A percentile compares a stretch with the other conserved stretches of the same genome.
Evolutionary conservation across 2,888 invertebrate species (phyloP).

Genomic region (Polietes domitor): DNA sequence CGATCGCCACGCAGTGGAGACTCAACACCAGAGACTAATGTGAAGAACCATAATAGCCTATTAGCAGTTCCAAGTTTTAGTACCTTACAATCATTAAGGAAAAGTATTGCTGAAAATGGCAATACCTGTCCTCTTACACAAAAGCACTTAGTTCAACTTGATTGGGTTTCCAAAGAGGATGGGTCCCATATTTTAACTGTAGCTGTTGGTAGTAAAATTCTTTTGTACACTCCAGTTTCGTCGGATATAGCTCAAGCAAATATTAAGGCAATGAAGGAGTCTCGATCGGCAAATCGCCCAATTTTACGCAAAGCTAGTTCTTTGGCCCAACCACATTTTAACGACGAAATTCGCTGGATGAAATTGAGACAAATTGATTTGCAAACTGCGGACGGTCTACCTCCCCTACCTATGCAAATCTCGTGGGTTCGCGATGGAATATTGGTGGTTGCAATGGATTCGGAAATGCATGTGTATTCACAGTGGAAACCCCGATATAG

Average conservation of each 20-base stretch:
- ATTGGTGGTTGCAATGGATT: constrained; percentile 99
- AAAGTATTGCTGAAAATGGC: constrained; percentile 94
- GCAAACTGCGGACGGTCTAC: constrained; percentile 96
- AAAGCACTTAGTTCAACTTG: constrained; percentile 96
- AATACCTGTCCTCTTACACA: constrained; percentile 95
- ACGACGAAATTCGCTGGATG: constrained; percentile 98
- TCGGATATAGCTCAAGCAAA: constrained; percentile 97
- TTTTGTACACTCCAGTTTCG: constrained; percentile 95
- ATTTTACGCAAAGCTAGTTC: constrained; percentile 95
- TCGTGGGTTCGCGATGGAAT: constrained; percentile 99
- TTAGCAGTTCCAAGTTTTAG: constrained; percentile 95
- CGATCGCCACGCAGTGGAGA: constrained; percentile 83
- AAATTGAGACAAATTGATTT: constrained; percentile 94
- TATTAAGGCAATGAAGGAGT: constrained; percentile 94
- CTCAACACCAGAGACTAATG: constrained; percentile 78
- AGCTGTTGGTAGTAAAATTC: constrained; percentile 95
- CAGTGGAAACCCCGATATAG: constrained; percentile 92
- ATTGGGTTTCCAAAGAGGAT: constrained; percentile 99
- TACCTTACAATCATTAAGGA: constrained; percentile 91
- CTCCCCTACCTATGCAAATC: constrained; percentile 98
- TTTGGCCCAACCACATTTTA: constrained; percentile 92
- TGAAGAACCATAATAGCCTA: constrained; percentile 80
- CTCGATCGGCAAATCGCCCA: constrained; percentile 90
- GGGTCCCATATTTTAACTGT: constrained; percentile 99
- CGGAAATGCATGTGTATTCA: constrained; percentile 99